Percentiles rank a stretch among this genome's conserved stretches.
phyloP scores from a whole-genome alignment of 2,888 invertebrate species.

The Andrena praecox region DNA sequence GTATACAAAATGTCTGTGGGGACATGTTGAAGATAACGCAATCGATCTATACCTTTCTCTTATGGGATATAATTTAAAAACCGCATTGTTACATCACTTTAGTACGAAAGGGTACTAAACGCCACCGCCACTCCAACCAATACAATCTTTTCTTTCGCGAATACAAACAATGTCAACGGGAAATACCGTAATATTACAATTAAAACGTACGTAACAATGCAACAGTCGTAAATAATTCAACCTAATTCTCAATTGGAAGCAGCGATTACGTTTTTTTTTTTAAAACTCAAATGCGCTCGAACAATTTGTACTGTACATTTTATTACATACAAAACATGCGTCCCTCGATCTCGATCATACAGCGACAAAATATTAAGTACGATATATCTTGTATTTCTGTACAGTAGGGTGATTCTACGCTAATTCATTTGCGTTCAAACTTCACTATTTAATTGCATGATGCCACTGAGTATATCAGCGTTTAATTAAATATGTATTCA shows the following conservation, averaged over 20 bases:
- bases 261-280: conserved; percentile 1
- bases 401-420: conserved; percentile 40
- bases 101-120: conserved; percentile 29
- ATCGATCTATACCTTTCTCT: conserved; percentile 19
- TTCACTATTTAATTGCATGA: conserved; percentile 45
- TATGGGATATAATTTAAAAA: conserved; percentile 27
- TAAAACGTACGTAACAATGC: conserved; percentile 22
- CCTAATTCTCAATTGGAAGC: conserved; percentile 28
- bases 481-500: conserved; percentile 52
- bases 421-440: conserved; percentile 46
- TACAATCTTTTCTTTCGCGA: conserved; percentile 1
- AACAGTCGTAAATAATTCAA: conserved; percentile 21
- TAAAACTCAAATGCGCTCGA: conserved; percentile 40
- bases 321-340: conserved; percentile 56
- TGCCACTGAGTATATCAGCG: conserved; percentile 48
- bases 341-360: conserved; percentile 38
- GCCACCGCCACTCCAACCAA: conserved; percentile 3
- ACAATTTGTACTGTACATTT: conserved; percentile 65
- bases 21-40: conserved; percentile 24
- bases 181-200: conserved; percentile 27
- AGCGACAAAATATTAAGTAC: conserved; percentile 50
- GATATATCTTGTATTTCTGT: conserved; percentile 53
- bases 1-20: conserved; percentile 16
- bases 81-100: conserved; percentile 19
- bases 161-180: conserved; percentile 31